phyloP scores from a whole-genome alignment of 2,888 invertebrate species.

The Cephonodes hylas region DNA sequence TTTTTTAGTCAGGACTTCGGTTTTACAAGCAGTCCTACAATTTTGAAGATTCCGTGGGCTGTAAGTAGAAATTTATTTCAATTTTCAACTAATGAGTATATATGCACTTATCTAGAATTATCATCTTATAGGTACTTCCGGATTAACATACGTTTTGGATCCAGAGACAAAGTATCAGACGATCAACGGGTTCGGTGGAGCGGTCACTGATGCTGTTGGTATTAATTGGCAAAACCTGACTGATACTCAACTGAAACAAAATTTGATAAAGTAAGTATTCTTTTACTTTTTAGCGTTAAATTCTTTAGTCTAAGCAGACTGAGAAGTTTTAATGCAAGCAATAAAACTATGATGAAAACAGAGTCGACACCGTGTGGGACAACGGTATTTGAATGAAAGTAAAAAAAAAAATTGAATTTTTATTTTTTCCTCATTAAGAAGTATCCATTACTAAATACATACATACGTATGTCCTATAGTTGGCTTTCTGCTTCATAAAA shows the following conservation, averaged over 20 bases:
- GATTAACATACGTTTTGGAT: conserved; percentile 23
- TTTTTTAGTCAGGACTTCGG: background rate
- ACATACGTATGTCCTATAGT: no score
- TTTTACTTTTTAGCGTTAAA: no score
- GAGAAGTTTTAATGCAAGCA: no score
- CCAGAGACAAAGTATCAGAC: conserved; percentile 74
- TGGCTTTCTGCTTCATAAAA: no score
- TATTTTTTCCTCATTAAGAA: no score
- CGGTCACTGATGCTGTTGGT: conserved; percentile 86
- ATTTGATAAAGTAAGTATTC: conserved; percentile 33
- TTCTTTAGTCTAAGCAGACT: no score
- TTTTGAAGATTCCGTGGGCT: background rate
- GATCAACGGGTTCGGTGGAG: conserved; percentile 91
- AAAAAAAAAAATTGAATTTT: no score
- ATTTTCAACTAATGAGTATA: background rate
- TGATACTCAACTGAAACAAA: conserved; percentile 52
- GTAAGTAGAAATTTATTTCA: background rate
- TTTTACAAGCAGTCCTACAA: background rate
- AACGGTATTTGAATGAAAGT: no score
- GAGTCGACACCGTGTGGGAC: no score
- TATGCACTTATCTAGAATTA: background rate
- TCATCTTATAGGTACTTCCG: background rate
- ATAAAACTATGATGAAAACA: no score
- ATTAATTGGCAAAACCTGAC: conserved; percentile 84
- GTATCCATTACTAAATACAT: no score